Evolutionary conservation across 2,888 invertebrate species (phyloP), one percentile per base, ranked within the genome.

Genomic region (Trypoxylon attenuatum): DNA sequence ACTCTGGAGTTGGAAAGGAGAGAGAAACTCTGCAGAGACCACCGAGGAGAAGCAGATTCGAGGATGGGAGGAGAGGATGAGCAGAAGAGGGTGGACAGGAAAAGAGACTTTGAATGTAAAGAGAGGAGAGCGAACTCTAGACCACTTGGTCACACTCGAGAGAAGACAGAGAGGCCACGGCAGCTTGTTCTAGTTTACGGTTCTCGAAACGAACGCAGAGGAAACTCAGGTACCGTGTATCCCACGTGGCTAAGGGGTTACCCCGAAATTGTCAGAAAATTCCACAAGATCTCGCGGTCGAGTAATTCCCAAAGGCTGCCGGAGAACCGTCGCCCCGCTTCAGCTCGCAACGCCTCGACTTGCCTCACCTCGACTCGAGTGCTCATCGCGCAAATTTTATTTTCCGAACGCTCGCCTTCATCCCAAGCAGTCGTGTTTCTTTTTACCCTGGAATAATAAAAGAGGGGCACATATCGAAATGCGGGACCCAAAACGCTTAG

Each of bases 141-240:
- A 79, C 72, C 77, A 79, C 82, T 82, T 80, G 70, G 79, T 81
- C 79, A 79, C 76, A 79, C 76, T 80, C 68, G 69, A 76, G 71
- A 62, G 71, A 78, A 72, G 80, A 77, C 69, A 55, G 72, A 69
- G 75, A 76, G 72, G 64, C 62, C 60, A 71, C 69, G 71, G 73
- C 77, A 67, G 76, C 77, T 80, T 77, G 82, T 76, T 83, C 78
- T 80, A 82, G 76, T 83, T 83, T 81, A 78, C 77, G 76, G 73
- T 80, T 79, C 78, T 80, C 75, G 65, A 77, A 76, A 76, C 65
- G 57, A 65, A 58, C 64, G 53, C 42, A 56, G 61, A 58, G 64
- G 57, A 60, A 67, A 69, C 52, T 69, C 73, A 13, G 59, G 53
- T 38, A 62, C 55, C 53, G 53, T 52, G 45, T 50, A 33, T 69